These are phyloP conservation scores for Leptarthrus brevirostris DNA, from an alignment of 2,888 invertebrate species.

Conservation along the genomic window DNA sequence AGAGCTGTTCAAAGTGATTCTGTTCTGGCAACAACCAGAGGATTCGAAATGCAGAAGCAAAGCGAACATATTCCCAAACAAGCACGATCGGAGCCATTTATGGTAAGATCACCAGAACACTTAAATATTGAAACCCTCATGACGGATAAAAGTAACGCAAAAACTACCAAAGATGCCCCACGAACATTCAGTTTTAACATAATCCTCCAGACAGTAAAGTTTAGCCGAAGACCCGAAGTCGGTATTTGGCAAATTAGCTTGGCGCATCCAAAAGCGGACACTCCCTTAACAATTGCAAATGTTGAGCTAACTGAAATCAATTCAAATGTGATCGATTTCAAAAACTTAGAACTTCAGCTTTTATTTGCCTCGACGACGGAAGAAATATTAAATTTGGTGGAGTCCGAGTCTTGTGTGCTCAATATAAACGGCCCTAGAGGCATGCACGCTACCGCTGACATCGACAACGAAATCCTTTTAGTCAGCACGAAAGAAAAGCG, in stretches of 20 bases:
- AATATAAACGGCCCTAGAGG: conserved; percentile 55
- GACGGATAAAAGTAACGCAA: conserved; percentile 33
- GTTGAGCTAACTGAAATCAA: conserved; percentile 52
- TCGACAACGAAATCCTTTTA: conserved; percentile 54
- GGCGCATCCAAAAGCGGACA: conserved; percentile 55
- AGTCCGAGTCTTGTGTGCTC: conserved; percentile 53
- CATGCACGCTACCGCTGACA: conserved; percentile 53
- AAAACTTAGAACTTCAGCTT: conserved; percentile 54
- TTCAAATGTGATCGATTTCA: conserved; percentile 54
- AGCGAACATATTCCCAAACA: background rate
- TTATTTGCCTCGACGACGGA: conserved; percentile 53
- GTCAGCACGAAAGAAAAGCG: conserved; percentile 51
- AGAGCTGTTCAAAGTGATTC: conserved; percentile 46
- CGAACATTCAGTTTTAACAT: conserved; percentile 55
- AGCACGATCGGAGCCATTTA: conserved; percentile 19
- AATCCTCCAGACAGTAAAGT: conserved; percentile 53
- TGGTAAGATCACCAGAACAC: background rate
- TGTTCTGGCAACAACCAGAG: background rate
- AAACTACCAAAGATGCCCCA: conserved; percentile 48
- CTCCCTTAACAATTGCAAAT: conserved; percentile 53
- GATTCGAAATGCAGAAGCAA: background rate
- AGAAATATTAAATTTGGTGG: conserved; percentile 53
- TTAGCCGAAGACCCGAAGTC: conserved; percentile 52
- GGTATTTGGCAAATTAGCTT: conserved; percentile 57
- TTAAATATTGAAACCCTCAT: conserved; percentile 43